phyloP scores from a whole-genome alignment of 2,113 vertebrate genomes.

The Struthidea cinerea region DNA sequence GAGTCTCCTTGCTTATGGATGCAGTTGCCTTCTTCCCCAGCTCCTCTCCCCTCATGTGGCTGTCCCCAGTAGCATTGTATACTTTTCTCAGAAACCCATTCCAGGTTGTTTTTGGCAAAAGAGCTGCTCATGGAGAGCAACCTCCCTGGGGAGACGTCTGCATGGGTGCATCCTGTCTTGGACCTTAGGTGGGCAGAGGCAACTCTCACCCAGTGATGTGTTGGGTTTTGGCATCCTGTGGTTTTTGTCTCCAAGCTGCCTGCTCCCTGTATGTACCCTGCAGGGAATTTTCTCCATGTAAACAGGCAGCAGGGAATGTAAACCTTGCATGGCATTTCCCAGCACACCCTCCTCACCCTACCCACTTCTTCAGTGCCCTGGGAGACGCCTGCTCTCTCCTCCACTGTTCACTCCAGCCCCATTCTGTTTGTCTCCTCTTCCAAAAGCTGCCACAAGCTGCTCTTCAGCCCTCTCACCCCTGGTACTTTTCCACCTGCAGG shows the following conservation, averaged over 20 bases:
- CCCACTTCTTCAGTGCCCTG: neutral
- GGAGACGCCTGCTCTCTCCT: neutral
- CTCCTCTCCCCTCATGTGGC: neutral
- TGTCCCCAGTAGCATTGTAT: neutral
- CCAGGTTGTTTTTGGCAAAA: neutral
- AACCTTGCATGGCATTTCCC: constrained; percentile 41
- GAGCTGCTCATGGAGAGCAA: neutral
- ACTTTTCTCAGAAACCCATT: neutral
- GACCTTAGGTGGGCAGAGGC: neutral
- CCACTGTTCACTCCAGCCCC: neutral
- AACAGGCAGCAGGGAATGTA: constrained; percentile 33
- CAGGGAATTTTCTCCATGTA: constrained; percentile 39
- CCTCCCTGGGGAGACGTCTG: neutral
- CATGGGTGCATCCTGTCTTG: neutral
- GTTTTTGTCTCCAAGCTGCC: neutral
- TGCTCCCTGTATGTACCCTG: neutral
- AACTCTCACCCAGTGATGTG: neutral
- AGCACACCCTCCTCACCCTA: neutral
- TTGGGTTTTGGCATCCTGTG: neutral
- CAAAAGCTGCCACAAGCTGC: neutral
- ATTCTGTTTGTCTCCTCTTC: neutral
- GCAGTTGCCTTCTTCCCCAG: neutral
- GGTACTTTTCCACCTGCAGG: neutral
- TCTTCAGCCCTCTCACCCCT: neutral
- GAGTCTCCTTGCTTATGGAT: neutral